phyloP scores from a whole-genome alignment of 1,140 invertebrate genomes.

The Bradynema listronoti region DNA sequence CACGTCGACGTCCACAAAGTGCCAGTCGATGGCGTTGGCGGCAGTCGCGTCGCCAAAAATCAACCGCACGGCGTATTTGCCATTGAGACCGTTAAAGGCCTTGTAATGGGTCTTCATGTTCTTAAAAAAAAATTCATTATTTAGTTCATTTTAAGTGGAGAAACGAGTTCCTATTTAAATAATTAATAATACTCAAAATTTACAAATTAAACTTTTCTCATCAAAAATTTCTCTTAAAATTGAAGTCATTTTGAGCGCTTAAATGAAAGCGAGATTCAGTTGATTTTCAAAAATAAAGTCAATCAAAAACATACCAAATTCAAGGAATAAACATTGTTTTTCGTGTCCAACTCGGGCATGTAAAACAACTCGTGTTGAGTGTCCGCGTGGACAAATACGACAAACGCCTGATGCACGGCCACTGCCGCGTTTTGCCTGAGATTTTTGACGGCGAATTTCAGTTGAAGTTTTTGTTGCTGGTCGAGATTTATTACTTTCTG shows the following conservation, averaged over 20 bases:
- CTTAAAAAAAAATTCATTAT: conserved; percentile 60
- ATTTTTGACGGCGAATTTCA: conserved; percentile 75
- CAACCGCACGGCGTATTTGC: conserved; percentile 73
- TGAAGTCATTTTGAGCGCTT: too few relatives aligned
- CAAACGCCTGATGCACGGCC: conserved; percentile 76
- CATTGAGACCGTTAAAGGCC: conserved; percentile 72
- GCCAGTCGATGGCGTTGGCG: conserved; percentile 80
- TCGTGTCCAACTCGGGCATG: conserved; percentile 78
- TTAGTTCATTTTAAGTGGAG: not conserved
- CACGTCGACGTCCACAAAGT: conserved; percentile 62
- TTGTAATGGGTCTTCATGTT: conserved; percentile 73
- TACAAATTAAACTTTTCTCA: not conserved
- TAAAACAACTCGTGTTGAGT: conserved; percentile 78
- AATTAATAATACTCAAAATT: not conserved
- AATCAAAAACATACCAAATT: conserved; percentile 71
- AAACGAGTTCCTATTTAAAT: not conserved
- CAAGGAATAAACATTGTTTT: conserved; percentile 74
- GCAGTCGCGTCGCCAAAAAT: conserved; percentile 83
- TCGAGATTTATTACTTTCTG: conserved; percentile 70
- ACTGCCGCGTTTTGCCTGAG: conserved; percentile 67
- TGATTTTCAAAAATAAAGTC: too few relatives aligned
- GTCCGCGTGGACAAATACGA: conserved; percentile 68
- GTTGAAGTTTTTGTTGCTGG: conserved; percentile 76
- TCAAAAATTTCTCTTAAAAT: too few relatives aligned
- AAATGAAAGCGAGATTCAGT: too few relatives aligned